Base-by-base conservation (phyloP, 2,888 invertebrate genomes). In the Oscheius sp. region DNA sequence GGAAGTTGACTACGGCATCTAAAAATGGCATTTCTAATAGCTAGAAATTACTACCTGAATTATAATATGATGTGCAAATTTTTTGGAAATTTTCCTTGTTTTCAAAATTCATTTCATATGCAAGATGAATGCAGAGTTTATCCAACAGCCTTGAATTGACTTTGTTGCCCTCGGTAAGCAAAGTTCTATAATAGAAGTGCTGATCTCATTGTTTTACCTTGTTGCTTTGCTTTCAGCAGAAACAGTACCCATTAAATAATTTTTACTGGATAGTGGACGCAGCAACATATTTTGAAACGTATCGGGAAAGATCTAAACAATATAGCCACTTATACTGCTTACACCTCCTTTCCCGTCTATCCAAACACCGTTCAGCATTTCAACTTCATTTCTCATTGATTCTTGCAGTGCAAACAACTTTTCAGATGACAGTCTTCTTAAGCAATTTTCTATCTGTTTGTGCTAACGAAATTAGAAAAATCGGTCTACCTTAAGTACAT, bases 331-430 rank as follows among this genome's bases (percentile, higher is more conserved):
- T 4, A 20, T 22, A 47, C 47, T 4, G 20, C 24, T 47, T 20
- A 51, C 38, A 6, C 50, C 41, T 32, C 33, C 38, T 5, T 22
- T 24, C 1, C 57, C 64, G 26, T 64, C 64, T 17, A 50, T 51
- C 36, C 44, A 51, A 4, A 36, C 8, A 8, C 64, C 64, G 36
- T 17, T 22, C 2, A 50, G n/a, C 50, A 6, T 26, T 8, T 50
- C 50, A 26, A 17, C 50, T 17, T 51, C 22, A 24, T 22, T 1
- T 3, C 24, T 22, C 17, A 64, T n/a, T 6, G 14, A 12, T 0
- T 22, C 32, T 41, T 64, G 64, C 9, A 26, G 36, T 12, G 2
- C 30, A 5, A 54, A 24, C 22, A 64, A 32, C 24, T 20, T 36
- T 14, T 36, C 24, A 4, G 36, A 17, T 22, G 57, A 1, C 1